These are phyloP conservation scores for Epistrophe eligans DNA, from an alignment of 2,888 invertebrate genomes.

Conservation along the genomic window DNA sequence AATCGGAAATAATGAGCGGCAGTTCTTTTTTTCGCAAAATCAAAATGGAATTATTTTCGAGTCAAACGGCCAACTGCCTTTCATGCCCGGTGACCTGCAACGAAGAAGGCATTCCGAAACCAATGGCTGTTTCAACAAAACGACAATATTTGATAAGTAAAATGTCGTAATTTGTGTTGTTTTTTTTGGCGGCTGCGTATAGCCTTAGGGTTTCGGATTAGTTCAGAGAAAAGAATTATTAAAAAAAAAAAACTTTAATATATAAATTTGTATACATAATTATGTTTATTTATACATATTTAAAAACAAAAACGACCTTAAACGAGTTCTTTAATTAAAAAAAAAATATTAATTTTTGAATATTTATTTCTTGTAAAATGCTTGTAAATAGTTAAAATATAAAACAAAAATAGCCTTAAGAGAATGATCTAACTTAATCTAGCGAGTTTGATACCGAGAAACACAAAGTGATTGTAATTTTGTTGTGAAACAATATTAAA, in stretches of 20 bases:
- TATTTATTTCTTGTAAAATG: conserved; percentile 63
- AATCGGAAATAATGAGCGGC: conserved; percentile 81
- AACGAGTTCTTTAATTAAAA: conserved; percentile 39
- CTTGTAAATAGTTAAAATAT: conserved; percentile 67
- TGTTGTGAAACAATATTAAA: conserved; percentile 30
- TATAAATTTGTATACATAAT: not conserved
- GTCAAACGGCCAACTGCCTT: conserved; percentile 77
- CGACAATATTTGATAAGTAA: conserved; percentile 66
- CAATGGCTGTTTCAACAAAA: conserved; percentile 77
- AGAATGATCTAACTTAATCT: conserved; percentile 39
- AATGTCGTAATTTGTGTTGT: not conserved
- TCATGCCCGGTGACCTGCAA: conserved; percentile 78
- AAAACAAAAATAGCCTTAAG: conserved; percentile 28
- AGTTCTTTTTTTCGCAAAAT: conserved; percentile 63
- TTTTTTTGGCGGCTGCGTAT: not conserved
- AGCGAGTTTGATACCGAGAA: conserved; percentile 21
- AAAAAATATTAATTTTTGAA: conserved; percentile 29
- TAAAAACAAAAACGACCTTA: conserved; percentile 21
- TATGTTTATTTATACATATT: not conserved
- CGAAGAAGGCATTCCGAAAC: conserved; percentile 81
- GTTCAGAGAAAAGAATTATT: not conserved
- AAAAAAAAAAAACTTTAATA: not conserved
- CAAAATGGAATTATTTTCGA: conserved; percentile 78
- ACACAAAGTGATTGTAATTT: conserved; percentile 38
- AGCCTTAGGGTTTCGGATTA: not conserved